Base-by-base conservation (phyloP, 2,888 invertebrate species). In the Strigamia crassipes region DNA sequence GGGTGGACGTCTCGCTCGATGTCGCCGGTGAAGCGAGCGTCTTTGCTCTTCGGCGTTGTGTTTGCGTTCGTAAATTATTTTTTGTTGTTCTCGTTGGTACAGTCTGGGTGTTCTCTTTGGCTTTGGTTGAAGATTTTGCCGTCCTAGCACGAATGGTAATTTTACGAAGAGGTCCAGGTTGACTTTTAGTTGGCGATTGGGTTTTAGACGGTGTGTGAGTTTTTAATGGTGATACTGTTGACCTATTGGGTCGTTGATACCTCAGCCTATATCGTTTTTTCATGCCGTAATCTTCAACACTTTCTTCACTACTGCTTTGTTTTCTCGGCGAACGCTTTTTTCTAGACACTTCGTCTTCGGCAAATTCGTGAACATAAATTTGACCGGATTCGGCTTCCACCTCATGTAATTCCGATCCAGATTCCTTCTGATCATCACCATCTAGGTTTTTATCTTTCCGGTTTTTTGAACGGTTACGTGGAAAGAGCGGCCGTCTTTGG, bases 201-300 rank as follows among this genome's bases (percentile, higher is more conserved):
- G 0, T 18, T 78, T 78, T 78, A 38, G 27, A 23, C 0, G 13
- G 15, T 31, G 79, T 42, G 2, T n/a, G 23, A 3, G n/a, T 42
- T 41, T 61, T 61, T 0, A 9, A n/a, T 0, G 61, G 61, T 12
- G 61, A 61, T 23, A 61, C 21, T 0, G 81, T 81, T 8, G 81
- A 81, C 21, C 81, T 15, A 21, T 81, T 73, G 15, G 81, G 81
- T 10, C 80, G 21, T 80, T 80, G 80, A 61, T 80, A 80, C 12
- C 51, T n/a, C 0, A 46, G 13, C 18, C 23, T 12, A 12, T 23
- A 27, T 3, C 6, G 51, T 56, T 80, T 56, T 56, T 80, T 80
- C 80, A 80, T 80, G 18, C 80, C 80, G 10, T 80, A 80, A 6
- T 79, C 42, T 79, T 79, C 79, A 9, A 10, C 41, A 15, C 79